Conservation (phyloP, 1,140 invertebrate species). For the Ephestia elutella region DNA sequence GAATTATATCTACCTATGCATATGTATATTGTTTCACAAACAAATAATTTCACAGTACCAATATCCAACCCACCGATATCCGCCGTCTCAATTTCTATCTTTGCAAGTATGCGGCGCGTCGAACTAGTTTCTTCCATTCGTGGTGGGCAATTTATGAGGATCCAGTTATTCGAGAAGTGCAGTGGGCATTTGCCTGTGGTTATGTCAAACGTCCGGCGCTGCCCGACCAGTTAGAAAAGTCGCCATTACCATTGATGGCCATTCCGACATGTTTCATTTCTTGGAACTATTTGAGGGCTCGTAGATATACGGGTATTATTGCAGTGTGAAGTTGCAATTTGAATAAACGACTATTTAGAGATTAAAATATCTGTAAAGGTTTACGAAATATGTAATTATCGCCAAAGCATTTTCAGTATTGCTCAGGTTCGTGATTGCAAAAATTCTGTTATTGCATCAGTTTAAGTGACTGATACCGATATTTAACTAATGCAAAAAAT, state of each 20-base stretch:
- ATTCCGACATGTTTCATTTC: slow-evolving; percentile 5
- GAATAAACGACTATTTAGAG: too few species aligned
- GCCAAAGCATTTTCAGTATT: too few species aligned
- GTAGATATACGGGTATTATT: neutral
- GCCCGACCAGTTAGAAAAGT: slow-evolving; percentile 12
- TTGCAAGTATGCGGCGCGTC: neutral
- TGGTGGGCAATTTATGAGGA: slow-evolving; percentile 7
- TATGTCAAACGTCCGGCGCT: slow-evolving; percentile 22
- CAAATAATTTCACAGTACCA: too few species aligned
- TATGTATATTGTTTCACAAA: too few species aligned
- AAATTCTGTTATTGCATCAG: too few species aligned
- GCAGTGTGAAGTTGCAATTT: slow-evolving; percentile 14
- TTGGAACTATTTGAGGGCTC: neutral
- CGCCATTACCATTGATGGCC: slow-evolving; percentile 17
- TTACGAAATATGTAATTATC: too few species aligned
- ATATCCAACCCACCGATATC: too few species aligned
- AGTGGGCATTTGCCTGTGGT: slow-evolving; percentile 31
- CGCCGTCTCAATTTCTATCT: neutral
- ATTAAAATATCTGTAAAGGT: too few species aligned
- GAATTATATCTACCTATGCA: too few species aligned
- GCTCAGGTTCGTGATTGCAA: too few species aligned
- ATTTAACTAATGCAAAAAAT: too few species aligned
- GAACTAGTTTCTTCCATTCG: neutral
- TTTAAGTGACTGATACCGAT: too few species aligned
- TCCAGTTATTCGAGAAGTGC: slow-evolving; percentile 30